Evolutionary conservation across 35 echinoderm and acorn worm species (phyloP), one percentile per base, ranked within the genome.

Genomic region (Apostichopus californicus): DNA sequence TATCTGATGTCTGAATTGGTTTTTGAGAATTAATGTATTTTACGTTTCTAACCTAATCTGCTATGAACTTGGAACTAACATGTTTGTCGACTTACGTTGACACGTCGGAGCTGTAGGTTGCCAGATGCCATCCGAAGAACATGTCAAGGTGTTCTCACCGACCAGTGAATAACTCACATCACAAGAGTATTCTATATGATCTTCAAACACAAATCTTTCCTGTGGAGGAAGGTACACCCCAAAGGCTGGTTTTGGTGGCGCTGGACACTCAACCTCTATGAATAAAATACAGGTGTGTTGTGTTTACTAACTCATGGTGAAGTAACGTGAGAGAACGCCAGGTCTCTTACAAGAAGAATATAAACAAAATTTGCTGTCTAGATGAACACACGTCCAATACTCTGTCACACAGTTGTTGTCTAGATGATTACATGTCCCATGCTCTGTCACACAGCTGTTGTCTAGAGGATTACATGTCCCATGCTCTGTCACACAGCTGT

Each of bases 191-290:
- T 13, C 17, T 3, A 83, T 83, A 2, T 55, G 11, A 53, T 83
- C 46, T n/a, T 53, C 53, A 83, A 53, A 83, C 9, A 55, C 8
- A 83, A 13, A 83, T 55, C 8, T 12, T 13, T 56, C 34, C 6
- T 46, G 9, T 8, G 14, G 1, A 25, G 1, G 9, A 3, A 55
- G 80, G 55, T 56, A 83, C 9, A 9, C 55, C n/a, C 80, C 80
- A n/a, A 83, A 83, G n/a, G 80, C 80, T 8, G 80, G 80, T 83
- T 14, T 53, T 17, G 80, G 53, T 83, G 80, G 80, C 46, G n/a
- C 7, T 55, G 80, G 25, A 55, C 80, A 83, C 55, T 83, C 34
- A 55, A 83, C 52, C 13, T 25, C 80, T 83, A 55, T 14, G 2
- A 10, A 55, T 6, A 81, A 46, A 34, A 83, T 55, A 56, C 8